Evolutionary conservation across 2,797 vertebrate genomes (phyloP).

Genomic region (Leuciscus waleckii): DNA sequence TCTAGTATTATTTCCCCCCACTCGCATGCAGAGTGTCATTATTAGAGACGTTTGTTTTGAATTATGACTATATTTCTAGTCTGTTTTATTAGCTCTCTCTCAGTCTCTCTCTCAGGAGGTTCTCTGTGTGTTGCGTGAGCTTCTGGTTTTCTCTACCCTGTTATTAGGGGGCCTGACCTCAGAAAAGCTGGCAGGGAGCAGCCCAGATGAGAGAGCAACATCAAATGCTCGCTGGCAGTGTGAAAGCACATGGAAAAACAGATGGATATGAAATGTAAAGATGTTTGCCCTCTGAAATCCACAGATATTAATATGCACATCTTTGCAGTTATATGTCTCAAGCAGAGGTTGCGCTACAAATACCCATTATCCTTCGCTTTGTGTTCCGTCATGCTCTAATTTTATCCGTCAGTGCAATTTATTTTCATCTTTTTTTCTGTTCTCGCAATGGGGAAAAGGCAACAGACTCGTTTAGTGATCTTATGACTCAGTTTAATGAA

Average conservation of each 20-base stretch:
- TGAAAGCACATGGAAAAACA: slow-evolving; percentile 52
- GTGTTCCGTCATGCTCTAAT: neutral
- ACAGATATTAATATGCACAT: neutral
- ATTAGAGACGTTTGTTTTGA: slow-evolving; percentile 41
- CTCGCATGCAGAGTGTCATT: slow-evolving; percentile 10
- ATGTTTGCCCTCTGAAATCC: slow-evolving; percentile 10
- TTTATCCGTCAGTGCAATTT: neutral
- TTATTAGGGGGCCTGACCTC: slow-evolving; percentile 77
- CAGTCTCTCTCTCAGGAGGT: slow-evolving; percentile 23
- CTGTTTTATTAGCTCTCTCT: neutral
- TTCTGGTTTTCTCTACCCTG: slow-evolving; percentile 76
- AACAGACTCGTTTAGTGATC: neutral
- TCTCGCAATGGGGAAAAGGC: neutral
- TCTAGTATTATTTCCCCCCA: slow-evolving; percentile 10
- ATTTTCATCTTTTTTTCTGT: neutral
- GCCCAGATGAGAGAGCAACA: slow-evolving; percentile 45
- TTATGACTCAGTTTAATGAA: neutral
- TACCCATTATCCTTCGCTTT: neutral
- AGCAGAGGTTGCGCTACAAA: neutral
- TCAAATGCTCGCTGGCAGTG: slow-evolving; percentile 47
- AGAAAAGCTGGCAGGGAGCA: slow-evolving; percentile 48
- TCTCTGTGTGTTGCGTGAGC: slow-evolving; percentile 27
- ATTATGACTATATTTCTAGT: slow-evolving; percentile 26
- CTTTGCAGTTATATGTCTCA: neutral
- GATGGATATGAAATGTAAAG: slow-evolving; percentile 38